Conservation (phyloP, 2,113 vertebrate genomes). For the Regulus satrapa region DNA sequence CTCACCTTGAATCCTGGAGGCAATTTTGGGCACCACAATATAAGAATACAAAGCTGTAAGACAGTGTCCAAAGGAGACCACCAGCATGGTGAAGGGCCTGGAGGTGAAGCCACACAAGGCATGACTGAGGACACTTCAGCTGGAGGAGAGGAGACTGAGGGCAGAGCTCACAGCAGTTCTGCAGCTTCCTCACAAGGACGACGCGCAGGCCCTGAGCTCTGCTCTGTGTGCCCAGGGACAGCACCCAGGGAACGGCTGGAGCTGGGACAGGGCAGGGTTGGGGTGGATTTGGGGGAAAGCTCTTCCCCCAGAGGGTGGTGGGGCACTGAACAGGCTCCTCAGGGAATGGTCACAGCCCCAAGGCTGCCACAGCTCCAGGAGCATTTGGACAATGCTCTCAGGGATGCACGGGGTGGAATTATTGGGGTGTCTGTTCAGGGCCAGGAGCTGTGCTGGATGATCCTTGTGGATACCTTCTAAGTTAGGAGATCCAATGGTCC, state of each 20-base stretch:
- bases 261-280: not conserved
- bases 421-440: not conserved
- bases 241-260: accelerated
- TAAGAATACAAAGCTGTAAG: not conserved
- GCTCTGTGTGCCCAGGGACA: not conserved
- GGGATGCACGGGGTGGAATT: not conserved
- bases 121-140: not conserved
- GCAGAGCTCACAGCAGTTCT: not conserved
- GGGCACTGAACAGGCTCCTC: not conserved
- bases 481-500: not conserved
- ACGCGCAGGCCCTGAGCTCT: not conserved
- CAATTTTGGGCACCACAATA: not conserved
- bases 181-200: accelerated
- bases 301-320: not conserved
- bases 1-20: not conserved
- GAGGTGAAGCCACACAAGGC: accelerated
- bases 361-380: not conserved
- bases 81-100: not conserved
- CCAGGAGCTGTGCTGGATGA: accelerated
- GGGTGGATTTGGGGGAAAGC: not conserved
- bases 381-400: accelerated
- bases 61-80: not conserved
- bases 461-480: not conserved
- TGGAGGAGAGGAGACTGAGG: not conserved
- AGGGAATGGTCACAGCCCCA: not conserved